Evolutionary conservation across 2,888 invertebrate genomes (phyloP).

Genomic region (Lingula anatina): DNA sequence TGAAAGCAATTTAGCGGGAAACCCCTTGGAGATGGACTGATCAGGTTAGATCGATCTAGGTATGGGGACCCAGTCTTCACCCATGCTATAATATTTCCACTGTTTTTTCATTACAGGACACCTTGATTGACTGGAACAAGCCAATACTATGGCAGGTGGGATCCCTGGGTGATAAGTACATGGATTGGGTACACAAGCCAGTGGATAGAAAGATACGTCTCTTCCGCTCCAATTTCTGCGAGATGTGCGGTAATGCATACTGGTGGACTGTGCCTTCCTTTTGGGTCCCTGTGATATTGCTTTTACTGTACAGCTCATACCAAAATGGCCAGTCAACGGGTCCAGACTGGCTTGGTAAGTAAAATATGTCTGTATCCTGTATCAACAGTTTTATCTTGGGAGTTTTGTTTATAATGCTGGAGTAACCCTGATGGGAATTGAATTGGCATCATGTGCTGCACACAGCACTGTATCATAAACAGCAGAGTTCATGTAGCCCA

Average conservation of each 20-base stretch:
- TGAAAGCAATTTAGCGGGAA: too few species aligned
- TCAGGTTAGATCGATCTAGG: too few species aligned
- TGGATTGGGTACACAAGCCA: constrained; percentile 54
- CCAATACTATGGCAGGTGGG: constrained; percentile 51
- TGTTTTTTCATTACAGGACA: constrained; percentile 28
- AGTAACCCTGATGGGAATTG: neutral
- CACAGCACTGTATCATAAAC: too few species aligned
- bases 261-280: constrained; percentile 43
- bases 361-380: too few species aligned
- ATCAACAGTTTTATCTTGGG: too few species aligned
- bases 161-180: constrained; percentile 47
- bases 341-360: neutral
- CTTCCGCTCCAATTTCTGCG: constrained; percentile 40
- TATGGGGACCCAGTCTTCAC: too few species aligned
- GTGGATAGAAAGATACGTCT: constrained; percentile 50
- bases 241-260: constrained; percentile 30
- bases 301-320: constrained; percentile 18
- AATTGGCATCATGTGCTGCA: neutral
- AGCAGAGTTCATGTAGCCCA: too few species aligned
- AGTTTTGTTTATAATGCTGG: neutral
- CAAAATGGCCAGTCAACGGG: too few species aligned
- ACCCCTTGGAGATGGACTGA: too few species aligned
- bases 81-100: neutral
- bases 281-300: constrained; percentile 33
- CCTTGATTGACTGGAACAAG: constrained; percentile 44